Base-by-base conservation (phyloP, 2,113 vertebrate genomes). In the Clarias batrachus region DNA sequence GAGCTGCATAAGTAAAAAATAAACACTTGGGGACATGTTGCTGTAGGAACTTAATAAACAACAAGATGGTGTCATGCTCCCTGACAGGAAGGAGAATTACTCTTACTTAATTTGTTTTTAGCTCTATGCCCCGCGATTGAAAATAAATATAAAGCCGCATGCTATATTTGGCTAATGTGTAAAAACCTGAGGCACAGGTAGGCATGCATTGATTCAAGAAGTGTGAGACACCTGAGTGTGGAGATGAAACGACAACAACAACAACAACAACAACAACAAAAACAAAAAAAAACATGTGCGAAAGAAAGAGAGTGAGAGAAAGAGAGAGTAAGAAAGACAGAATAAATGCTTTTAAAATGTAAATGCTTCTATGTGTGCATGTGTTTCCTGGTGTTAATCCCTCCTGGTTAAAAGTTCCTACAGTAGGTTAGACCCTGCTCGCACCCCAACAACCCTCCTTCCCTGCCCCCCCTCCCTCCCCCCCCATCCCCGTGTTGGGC, bases 401-500 rank as follows among this genome's bases (percentile, higher is more conserved):
- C 89, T 89, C 86, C 87, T 93, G 92, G 92, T 92, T 59, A 78
- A 0, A 0, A 0, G 89, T 92, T 93, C 92, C 92, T 71, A n/a
- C n/a, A n/a, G n/a, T n/a, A 48, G 78, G 84, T 19, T 60, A 91
- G 83, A 93, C 23, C 60, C 48, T 12, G 23, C 37, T n/a, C 11
- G 73, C 21, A 56, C 25, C 76, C 73, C 23, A 11, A n/a, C 48
- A 23, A 23, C 17, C 21, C 56, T 21, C 57, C 30, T 33, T 33
- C 30, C 30, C 30, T 33, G 30, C 30, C 33, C 27, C n/a, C 7
- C 23, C 23, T 33, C 30, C 59, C 23, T 33, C 19, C 17, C 73
- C 30, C 76, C 30, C 33, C 17, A 57, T 41, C 8, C 56, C 90
- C 91, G 90, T 89, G 93, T 94, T 93, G 91, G 94, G 95, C 92